phyloP scores from a whole-genome alignment of 2,797 vertebrate species.

The Chlorospingus semifuscus region DNA sequence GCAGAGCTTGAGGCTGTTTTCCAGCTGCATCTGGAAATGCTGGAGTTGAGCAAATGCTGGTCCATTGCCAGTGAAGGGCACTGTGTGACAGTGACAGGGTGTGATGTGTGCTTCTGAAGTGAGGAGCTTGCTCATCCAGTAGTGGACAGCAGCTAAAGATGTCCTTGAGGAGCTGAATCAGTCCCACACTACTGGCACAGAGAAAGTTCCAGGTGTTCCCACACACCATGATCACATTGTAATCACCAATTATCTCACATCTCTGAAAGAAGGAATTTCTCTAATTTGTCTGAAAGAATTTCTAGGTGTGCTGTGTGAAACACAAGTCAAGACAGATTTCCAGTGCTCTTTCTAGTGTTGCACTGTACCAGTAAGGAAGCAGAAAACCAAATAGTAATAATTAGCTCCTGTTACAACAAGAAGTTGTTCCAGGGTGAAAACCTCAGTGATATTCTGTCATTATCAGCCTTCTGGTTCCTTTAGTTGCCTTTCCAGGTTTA shows the following conservation, averaged over 20 bases:
- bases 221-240: background rate
- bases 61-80: background rate
- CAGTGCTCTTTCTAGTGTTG: background rate
- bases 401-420: background rate
- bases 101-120: background rate
- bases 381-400: background rate
- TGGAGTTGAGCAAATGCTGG: background rate
- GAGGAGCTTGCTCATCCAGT: background rate
- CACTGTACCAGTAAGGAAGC: accelerated
- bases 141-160: background rate
- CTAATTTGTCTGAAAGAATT: background rate
- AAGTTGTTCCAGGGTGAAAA: background rate
- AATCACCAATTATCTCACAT: background rate
- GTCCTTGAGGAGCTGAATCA: background rate
- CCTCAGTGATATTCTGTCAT: background rate
- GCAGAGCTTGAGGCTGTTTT: background rate
- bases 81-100: background rate
- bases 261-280: background rate
- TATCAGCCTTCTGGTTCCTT: background rate
- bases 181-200: background rate
- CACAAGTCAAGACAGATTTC: background rate
- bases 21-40: background rate
- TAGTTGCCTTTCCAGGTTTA: background rate
- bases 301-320: background rate
- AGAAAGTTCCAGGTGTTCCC: background rate